Conservation (phyloP, 1,140 invertebrate genomes). For the Brachystomella parvula region DNA sequence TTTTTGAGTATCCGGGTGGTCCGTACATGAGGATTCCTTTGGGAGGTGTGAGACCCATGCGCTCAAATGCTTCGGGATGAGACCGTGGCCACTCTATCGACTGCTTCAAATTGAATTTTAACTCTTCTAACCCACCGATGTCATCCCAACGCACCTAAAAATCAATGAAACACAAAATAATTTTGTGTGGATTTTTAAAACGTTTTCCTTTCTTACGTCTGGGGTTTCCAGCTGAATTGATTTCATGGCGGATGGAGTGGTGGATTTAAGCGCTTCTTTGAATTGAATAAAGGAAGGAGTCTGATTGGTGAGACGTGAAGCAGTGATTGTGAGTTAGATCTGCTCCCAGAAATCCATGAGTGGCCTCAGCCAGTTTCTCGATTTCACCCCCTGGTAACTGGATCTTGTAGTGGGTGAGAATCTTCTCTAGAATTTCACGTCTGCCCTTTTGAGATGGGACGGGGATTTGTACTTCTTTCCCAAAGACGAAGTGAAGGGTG, state of each 20-base stretch:
- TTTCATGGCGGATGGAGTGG: conserved; percentile 82
- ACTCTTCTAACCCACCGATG: conserved; percentile 79
- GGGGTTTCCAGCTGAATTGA: conserved; percentile 72
- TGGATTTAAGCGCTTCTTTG: conserved; percentile 55
- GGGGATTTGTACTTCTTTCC: conserved; percentile 75
- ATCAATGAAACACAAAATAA: conserved; percentile 19
- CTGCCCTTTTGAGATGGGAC: conserved; percentile 63
- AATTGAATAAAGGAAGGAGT: conserved; percentile 28
- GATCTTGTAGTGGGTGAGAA: conserved; percentile 51
- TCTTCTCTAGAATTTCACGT: conserved; percentile 55
- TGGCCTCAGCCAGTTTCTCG: conserved; percentile 55
- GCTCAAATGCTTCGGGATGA: conserved; percentile 78
- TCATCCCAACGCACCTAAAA: conserved; percentile 66
- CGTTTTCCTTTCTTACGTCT: conserved; percentile 55
- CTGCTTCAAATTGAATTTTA: conserved; percentile 81
- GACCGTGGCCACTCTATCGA: conserved; percentile 87
- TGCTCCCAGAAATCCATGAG: conserved; percentile 82
- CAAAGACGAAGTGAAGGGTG: conserved; percentile 65
- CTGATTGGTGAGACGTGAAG: background rate
- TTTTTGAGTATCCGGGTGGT: conserved; percentile 96
- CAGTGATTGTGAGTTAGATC: conserved; percentile 67
- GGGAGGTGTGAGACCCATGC: conserved; percentile 84
- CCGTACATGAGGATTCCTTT: conserved; percentile 93
- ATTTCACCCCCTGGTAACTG: conserved; percentile 52
- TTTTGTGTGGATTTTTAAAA: background rate